Conservation (phyloP, 2,113 vertebrate genomes). For the Plestiodon gilberti region DNA sequence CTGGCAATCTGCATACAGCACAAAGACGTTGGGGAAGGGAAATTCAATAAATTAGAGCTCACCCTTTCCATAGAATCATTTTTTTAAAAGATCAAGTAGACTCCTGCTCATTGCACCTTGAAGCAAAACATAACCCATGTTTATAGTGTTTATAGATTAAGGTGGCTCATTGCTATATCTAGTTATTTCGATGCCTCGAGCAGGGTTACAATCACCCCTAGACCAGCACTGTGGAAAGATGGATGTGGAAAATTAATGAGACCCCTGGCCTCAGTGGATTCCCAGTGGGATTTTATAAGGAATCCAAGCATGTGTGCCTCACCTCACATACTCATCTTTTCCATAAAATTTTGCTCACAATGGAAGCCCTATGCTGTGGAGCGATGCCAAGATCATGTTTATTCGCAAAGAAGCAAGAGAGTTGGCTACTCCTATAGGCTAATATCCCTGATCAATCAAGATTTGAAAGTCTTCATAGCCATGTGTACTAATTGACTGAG, state of each 20-base stretch:
- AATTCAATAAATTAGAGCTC: background rate
- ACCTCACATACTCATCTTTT: background rate
- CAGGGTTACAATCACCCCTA: background rate
- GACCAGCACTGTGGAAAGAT: background rate
- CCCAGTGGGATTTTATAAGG: background rate
- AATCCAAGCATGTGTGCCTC: background rate
- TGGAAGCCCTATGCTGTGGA: background rate
- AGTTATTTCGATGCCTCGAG: background rate
- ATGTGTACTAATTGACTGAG: background rate
- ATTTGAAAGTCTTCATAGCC: background rate
- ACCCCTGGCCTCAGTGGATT: background rate
- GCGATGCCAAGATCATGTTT: background rate
- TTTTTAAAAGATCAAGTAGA: background rate
- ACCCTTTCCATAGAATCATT: background rate
- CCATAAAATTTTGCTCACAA: background rate
- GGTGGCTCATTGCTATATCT: background rate
- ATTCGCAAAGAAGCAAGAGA: background rate
- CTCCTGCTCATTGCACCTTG: background rate
- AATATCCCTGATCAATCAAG: background rate
- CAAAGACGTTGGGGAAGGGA: background rate
- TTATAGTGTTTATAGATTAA: background rate
- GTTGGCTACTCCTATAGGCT: background rate
- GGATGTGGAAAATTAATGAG: background rate
- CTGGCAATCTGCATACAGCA: background rate
- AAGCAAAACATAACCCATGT: background rate